Base-by-base conservation (phyloP, 2,888 invertebrate species). In the Callimorpha dominula region DNA sequence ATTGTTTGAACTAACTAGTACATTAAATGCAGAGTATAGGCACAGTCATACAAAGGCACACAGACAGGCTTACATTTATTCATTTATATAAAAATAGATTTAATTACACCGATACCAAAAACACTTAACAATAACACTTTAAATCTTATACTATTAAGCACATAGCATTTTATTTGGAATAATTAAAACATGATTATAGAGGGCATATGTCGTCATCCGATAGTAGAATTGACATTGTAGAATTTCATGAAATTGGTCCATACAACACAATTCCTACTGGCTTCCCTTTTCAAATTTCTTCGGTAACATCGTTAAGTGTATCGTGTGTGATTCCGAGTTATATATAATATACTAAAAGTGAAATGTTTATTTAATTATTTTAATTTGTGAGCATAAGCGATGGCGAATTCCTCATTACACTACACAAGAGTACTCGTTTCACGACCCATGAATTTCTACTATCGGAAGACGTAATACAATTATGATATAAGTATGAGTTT, bases 1-100 rank as follows among this genome's bases (percentile, higher is more conserved):
- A 31, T 31, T 31, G 31, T 31, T 31, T 31, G 31, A 31, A 31
- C 31, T 31, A 31, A n/a, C 8, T 4, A 60, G 49, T 52, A 52
- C 40, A 64, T 70, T 76, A 70, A 73, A 71, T 72, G 72, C 72
- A 57, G 14, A 42, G 52, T 20, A 71, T 60, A 74, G 70, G 70
- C 70, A 74, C 70, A 50, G 54, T 64, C 71, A 73, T 65, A 42
- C 49, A 60, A 73, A 74, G 73, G 73, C 74, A 74, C 74, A 72
- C 67, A 63, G 15, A 52, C 31, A 49, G 50, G 52, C 60, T 60
- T 20, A 11, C 17, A 31, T 3, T n/a, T 43, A 64, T 42, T 17
- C 63, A 43, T 43, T 43, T 43, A 43, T 64, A 64, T 42, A 64
- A 64, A 43, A 64, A 64, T 64, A 52, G 17, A 52, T 46, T 8